Base-by-base conservation (phyloP, 2,888 invertebrate genomes). In the Dione vanillae region DNA sequence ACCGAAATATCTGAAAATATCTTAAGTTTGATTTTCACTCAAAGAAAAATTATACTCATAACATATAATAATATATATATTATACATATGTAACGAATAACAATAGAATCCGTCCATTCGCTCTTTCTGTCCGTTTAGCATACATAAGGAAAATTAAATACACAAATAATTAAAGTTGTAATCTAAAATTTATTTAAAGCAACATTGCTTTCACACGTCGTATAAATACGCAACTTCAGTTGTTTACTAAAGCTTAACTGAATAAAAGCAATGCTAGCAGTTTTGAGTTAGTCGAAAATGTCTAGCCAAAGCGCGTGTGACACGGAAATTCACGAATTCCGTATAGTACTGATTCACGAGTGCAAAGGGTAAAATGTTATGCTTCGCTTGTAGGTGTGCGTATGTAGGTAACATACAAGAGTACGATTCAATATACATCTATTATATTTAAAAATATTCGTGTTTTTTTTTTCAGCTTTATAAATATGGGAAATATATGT, bases 321-420 rank as follows among this genome's bases (percentile, higher is more conserved):
- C 64, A 49, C 19, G 64, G 64, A 64, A 64, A 64, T 51, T 51
- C 64, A 51, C 49, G 37, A 51, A 64, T 64, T 64, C 64, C 49
- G 19, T 40, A 49, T 49, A 49, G 19, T 20, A 47, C 20, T 45
- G 61, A 64, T 40, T 20, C 37, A 51, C 49, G 19, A 49, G 40
- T 64, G 49, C 12, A 37, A 37, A 35, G 3, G 14, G 59, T 43
- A 41, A 14, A 43, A 20, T 43, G 11, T 9, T 61, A 9, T 20
- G 11, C 41, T 8, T 12, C 7, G 5, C 16, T n/a, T 1, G 16
- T 16, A 11, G n/a, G 37, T n/a, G 35, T 37, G 12, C n/a, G 16
- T 20, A 37, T 10, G 11, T 9, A n/a, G n/a, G n/a, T n/a, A n/a
- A n/a, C n/a, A n/a, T n/a, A n/a, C n/a, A n/a, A n/a, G n/a, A n/a